Base-by-base conservation (phyloP, 2,888 invertebrate genomes). In the Melikaiella ostensackeni region DNA sequence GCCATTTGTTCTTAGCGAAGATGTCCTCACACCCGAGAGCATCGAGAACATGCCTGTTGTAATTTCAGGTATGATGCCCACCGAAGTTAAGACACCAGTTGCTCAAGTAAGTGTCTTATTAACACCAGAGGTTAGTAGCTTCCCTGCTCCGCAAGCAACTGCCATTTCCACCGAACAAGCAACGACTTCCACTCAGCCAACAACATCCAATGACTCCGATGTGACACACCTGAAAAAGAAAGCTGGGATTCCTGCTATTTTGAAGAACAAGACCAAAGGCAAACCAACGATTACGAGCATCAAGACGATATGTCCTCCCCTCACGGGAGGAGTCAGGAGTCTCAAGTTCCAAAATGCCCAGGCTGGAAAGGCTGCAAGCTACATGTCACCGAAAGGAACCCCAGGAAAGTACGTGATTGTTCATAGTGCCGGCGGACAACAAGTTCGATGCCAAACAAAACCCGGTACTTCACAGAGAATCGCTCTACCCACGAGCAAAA, bases 1-100 rank as follows among this genome's bases (percentile, higher is more conserved):
- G 95, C 96, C 96, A 1, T 95, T 96, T 80, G 95, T 96, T 5
- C 89, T 96, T 61, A 95, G 95, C 46, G 96, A 96, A 83, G 95
- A 95, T 84, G 93, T 94, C 59, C 90, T 95, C 78, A 94, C 94
- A 0, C 93, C 95, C 0, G 95, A 95, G 86, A 94, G 91, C 85
- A 94, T 95, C 75, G 95, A 95, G 84, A 94, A 94, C 86, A 94
- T 95, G 93, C 95, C 95, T 0, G 93, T 95, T 46, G 93, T 94
- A 0, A 90, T 93, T 82, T 91, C 92, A 0, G 85, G 90, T n/a
- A 86, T 88, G 42, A 85, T 91, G 75, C 87, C 88, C 8, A 64
- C 85, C 9, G 70, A 50, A 2, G 21, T n/a, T 11, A 33, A 66
- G 19, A 24, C 38, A 82, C 82, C 30, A 78, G 77, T 55, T 24